Base-by-base conservation (phyloP, 2,797 vertebrate species). In the Tympanoctomys barrerae region DNA sequence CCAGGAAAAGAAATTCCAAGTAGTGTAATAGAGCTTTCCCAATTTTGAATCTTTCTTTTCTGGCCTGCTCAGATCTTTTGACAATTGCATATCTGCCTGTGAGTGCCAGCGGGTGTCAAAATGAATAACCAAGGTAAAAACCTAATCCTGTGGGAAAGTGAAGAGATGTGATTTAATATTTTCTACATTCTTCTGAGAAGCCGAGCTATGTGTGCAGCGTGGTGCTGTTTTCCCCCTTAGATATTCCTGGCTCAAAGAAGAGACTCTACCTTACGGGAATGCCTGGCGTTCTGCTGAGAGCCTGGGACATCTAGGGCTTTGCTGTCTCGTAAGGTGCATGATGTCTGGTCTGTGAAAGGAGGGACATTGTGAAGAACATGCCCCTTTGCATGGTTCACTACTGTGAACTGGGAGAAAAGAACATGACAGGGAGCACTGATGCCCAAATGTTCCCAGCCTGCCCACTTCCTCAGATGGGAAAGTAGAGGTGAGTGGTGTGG, bases 361-460 rank as follows among this genome's bases (percentile, higher is more conserved):
- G 87, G 52, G 0, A 21, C 5, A 0, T 24, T 68, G 1, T 7
- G 28, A 62, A n/a, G n/a, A 54, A n/a, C 0, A 0, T 42, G 59
- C 39, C 59, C 54, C 28, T 33, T 10, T 21, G 19, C 8, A 7
- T 71, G n/a, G 33, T 18, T 86, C 28, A 57, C n/a, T 57, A 22
- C 79, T 88, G 2, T 73, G 31, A 52, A 13, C 19, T 7, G 49
- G 39, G 36, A 28, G 57, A 31, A 46, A 39, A 49, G 54, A 57
- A 91, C 83, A 21, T 11, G n/a, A 82, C 31, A 87, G 80, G 71
- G 46, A 54, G 80, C n/a, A 80, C 28, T 12, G 42, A 57, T 31
- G 18, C 42, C 33, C 14, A 78, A 26, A 54, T 21, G 46, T 57
- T 64, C 18, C 87, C 24, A 22, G 6, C 26, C 59, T 62, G 21